Percentiles rank a stretch among this genome's conserved stretches.
These are phyloP conservation scores for Brachyopa scutellaris DNA, from an alignment of 2,888 invertebrate genomes.

Conservation along the genomic window DNA sequence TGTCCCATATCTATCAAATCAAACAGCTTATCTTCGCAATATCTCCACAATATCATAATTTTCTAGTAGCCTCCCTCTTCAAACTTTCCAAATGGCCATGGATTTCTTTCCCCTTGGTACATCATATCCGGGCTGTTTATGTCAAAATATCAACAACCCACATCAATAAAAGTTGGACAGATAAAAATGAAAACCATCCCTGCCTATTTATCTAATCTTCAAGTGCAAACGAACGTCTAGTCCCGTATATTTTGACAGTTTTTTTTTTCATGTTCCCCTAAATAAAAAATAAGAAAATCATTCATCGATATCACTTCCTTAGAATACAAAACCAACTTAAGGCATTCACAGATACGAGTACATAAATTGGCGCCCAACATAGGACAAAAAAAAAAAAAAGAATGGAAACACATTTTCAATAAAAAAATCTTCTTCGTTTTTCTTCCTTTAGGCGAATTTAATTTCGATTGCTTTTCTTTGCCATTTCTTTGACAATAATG, in stretches of 20 bases:
- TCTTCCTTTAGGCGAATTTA: slow-evolving; percentile 65
- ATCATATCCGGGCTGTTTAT: slow-evolving; percentile 26
- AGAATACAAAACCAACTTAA: slow-evolving; percentile 37
- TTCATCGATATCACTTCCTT: slow-evolving; percentile 51
- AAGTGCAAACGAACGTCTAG: slow-evolving; percentile 48
- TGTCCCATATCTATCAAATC: no score
- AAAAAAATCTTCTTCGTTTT: slow-evolving; percentile 39
- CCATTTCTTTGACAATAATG: slow-evolving; percentile 32
- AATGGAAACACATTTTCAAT: slow-evolving; percentile 53
- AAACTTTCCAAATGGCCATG: slow-evolving; percentile 30
- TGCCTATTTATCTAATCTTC: slow-evolving; percentile 47
- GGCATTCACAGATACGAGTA: slow-evolving; percentile 5
- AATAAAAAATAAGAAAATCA: slow-evolving; percentile 10
- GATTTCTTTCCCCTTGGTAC: slow-evolving; percentile 14
- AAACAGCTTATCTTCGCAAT: slow-evolving; percentile 16
- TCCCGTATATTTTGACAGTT: slow-evolving; percentile 19
- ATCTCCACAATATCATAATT: slow-evolving; percentile 14
- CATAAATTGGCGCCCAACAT: slow-evolving; percentile 57
- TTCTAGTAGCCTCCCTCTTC: background rate
- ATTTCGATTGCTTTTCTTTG: slow-evolving; percentile 59
- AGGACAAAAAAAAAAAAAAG: no score
- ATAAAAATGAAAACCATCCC: slow-evolving; percentile 14
- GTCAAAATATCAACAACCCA: slow-evolving; percentile 54
- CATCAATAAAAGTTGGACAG: slow-evolving; percentile 47
- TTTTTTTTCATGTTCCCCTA: slow-evolving; percentile 12